Conservation (phyloP, 2,113 vertebrate species). For the Semnornis frantzii region DNA sequence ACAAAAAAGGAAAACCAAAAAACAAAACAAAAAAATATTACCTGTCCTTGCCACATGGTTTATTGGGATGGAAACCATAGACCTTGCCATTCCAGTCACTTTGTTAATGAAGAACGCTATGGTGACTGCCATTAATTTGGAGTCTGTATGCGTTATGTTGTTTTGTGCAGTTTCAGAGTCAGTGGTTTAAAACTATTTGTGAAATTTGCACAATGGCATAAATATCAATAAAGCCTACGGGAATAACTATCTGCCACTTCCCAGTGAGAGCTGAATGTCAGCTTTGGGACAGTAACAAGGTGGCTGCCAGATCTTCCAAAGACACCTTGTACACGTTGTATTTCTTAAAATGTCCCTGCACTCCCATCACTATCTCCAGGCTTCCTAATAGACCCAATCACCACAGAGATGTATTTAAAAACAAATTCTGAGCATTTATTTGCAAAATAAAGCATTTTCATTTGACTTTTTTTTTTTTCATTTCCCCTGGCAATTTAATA, state of each 20-base stretch:
- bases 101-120: background rate
- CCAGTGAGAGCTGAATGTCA: background rate
- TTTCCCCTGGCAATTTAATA: slow-evolving; percentile 31
- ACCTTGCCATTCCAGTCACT: background rate
- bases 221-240: background rate
- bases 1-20: no score
- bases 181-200: background rate
- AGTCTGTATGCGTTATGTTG: no score
- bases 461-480: slow-evolving; percentile 26
- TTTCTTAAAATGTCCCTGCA: background rate
- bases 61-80: background rate
- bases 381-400: background rate
- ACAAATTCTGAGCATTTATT: slow-evolving; percentile 27
- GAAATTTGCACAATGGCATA: background rate
- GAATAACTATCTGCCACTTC: background rate
- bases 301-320: background rate
- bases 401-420: background rate
- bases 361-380: background rate
- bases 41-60: background rate
- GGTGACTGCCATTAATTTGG: background rate
- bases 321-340: background rate
- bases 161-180: background rate
- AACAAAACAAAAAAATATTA: background rate
- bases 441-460: slow-evolving; percentile 48
- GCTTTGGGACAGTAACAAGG: background rate